These are phyloP conservation scores for Lepilemur ruficaudatus DNA, from an alignment of 2,797 vertebrate genomes.

Conservation along the genomic window DNA sequence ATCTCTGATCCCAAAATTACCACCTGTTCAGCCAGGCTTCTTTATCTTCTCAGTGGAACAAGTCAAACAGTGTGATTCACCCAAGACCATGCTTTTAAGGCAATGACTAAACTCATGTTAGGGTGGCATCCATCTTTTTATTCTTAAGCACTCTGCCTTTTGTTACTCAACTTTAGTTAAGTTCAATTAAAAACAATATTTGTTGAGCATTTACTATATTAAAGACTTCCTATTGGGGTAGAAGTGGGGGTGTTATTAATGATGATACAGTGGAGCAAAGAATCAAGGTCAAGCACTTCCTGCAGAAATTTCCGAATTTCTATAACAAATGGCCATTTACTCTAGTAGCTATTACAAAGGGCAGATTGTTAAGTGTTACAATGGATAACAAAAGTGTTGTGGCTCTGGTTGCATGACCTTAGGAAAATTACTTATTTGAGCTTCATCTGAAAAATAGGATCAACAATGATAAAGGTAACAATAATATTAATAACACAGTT, in stretches of 20 bases:
- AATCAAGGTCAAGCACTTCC: not conserved
- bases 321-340: not conserved
- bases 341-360: not conserved
- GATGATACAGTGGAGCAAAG: not conserved
- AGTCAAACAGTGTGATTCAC: not conserved
- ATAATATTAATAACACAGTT: not conserved
- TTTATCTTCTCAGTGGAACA: not conserved
- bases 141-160: not conserved
- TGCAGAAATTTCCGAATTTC: not conserved
- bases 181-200: not conserved
- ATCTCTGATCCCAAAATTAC: not conserved
- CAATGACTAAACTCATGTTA: not conserved
- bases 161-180: not conserved
- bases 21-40: not conserved
- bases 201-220: not conserved
- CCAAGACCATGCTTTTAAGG: not conserved
- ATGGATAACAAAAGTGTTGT: not conserved
- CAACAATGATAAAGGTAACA: not conserved
- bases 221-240: not conserved
- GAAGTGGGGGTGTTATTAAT: not conserved
- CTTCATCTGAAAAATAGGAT: not conserved
- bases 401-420: not conserved
- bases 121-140: not conserved
- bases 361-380: not conserved
- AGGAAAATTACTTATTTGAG: not conserved